These are phyloP conservation scores for Mustela lutreola DNA, from an alignment of 2,113 vertebrate species.

Conservation along the genomic window DNA sequence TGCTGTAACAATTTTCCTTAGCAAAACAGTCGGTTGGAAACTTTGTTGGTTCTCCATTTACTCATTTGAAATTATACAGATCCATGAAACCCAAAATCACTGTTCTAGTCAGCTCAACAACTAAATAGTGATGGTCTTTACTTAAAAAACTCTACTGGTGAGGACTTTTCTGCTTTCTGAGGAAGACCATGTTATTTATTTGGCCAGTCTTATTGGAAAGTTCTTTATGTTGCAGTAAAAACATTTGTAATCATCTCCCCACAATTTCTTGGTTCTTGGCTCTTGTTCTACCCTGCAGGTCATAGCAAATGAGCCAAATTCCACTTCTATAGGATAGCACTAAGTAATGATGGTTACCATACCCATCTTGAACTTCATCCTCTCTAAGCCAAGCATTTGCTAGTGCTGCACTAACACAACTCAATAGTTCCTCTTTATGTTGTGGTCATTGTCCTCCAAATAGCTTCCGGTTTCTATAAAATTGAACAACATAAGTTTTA, in stretches of 20 bases:
- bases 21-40: background rate
- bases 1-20: background rate
- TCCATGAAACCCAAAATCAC: background rate
- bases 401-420: fast-evolving
- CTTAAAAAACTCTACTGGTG: background rate
- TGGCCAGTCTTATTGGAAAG: background rate
- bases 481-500: background rate
- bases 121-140: background rate
- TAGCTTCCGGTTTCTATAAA: background rate
- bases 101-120: background rate
- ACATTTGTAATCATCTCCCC: background rate
- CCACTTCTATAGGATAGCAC: background rate
- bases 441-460: background rate
- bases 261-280: background rate
- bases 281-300: background rate
- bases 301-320: background rate
- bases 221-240: background rate
- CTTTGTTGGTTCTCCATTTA: background rate
- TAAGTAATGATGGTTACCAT: background rate
- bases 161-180: background rate
- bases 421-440: background rate
- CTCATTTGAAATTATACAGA: background rate
- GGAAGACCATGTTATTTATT: background rate
- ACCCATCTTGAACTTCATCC: background rate
- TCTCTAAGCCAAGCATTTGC: background rate